phyloP scores from a whole-genome alignment of 1,140 invertebrate genomes.

The Euwallacea similis region DNA sequence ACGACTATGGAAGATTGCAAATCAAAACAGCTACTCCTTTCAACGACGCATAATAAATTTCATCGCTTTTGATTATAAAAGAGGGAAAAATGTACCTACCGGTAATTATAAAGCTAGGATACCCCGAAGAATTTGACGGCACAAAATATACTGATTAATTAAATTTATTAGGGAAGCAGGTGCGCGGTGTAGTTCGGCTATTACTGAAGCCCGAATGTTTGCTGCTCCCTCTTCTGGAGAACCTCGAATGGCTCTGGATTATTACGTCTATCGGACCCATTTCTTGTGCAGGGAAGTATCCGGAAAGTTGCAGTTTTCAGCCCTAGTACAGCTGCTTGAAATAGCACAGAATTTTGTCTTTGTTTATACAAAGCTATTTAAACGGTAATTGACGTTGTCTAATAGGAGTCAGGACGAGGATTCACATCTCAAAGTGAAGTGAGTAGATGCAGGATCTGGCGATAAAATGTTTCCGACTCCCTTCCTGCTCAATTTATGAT shows the following conservation, averaged over 20 bases:
- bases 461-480: slow-evolving; percentile 5
- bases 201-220: slow-evolving; percentile 34
- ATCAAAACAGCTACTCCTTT: too few relatives aligned
- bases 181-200: slow-evolving; percentile 34
- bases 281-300: slow-evolving; percentile 10
- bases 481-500: slow-evolving; percentile 12
- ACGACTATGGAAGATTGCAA: too few relatives aligned
- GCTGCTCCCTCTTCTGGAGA: slow-evolving; percentile 33
- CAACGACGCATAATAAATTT: slow-evolving; percentile 1
- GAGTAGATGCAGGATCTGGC: not conserved
- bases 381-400: too few relatives aligned
- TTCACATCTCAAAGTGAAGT: too few relatives aligned
- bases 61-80: slow-evolving; percentile 21
- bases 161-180: slow-evolving; percentile 38
- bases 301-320: not conserved
- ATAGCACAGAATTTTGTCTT: too few relatives aligned
- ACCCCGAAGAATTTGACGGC: slow-evolving; percentile 32
- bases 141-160: slow-evolving; percentile 39
- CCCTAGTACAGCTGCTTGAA: too few relatives aligned
- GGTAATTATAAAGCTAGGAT: slow-evolving; percentile 29
- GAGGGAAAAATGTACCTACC: slow-evolving; percentile 16
- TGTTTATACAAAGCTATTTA: too few relatives aligned
- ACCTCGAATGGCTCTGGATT: slow-evolving; percentile 29
- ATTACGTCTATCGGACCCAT: slow-evolving; percentile 31
- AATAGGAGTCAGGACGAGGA: too few relatives aligned